A percentile compares a stretch with the other conserved stretches of the same genome.
These are phyloP conservation scores for Neomonachus schauinslandi DNA, from an alignment of 2,113 vertebrate species.

Conservation along the genomic window DNA sequence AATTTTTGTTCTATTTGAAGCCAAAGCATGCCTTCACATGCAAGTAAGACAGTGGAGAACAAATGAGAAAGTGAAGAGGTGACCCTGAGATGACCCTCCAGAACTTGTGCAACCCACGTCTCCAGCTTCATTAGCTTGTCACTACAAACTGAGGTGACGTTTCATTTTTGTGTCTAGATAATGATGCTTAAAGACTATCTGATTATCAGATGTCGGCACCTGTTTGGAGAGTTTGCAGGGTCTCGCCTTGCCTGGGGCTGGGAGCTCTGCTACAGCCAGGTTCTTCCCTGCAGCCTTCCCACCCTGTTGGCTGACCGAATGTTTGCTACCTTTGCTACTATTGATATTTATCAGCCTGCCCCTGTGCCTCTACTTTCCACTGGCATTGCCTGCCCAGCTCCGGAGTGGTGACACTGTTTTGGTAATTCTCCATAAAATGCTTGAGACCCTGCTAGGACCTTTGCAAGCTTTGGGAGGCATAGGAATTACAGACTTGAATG, in stretches of 20 bases:
- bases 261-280: background rate
- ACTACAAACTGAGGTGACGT: background rate
- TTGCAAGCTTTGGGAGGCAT: background rate
- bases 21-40: background rate
- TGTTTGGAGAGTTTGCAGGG: background rate
- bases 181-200: background rate
- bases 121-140: background rate
- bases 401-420: background rate
- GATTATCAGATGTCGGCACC: background rate
- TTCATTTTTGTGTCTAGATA: background rate
- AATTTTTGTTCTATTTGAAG: background rate
- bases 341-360: background rate
- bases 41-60: background rate
- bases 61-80: background rate
- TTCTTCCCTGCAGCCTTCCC: background rate
- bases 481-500: background rate
- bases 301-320: background rate
- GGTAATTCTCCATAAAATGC: background rate
- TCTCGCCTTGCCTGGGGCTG: background rate
- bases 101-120: background rate
- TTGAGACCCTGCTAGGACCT: background rate
- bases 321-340: background rate
- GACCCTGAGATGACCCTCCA: background rate
- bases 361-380: background rate
- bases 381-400: background rate